A percentile compares a stretch with the other conserved stretches of the same genome.
Conservation (phyloP, 2,113 vertebrate species). For the Diphyllodes magnificus region DNA sequence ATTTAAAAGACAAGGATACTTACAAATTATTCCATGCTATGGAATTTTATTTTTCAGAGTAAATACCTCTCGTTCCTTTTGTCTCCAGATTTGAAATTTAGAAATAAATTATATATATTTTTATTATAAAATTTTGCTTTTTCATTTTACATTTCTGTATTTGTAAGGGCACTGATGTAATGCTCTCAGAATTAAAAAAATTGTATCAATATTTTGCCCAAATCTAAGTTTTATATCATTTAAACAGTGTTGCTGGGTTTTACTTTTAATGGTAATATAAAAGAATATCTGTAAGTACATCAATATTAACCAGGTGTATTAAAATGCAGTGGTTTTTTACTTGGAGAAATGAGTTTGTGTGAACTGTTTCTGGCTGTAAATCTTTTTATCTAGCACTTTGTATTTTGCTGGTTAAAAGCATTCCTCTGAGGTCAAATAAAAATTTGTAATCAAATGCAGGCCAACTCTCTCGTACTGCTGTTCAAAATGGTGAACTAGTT, state of each 20-base stretch:
- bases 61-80: neutral
- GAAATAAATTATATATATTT: neutral
- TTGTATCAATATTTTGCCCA: neutral
- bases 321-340: neutral
- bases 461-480: slow-evolving; percentile 36
- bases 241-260: neutral
- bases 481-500: slow-evolving; percentile 40
- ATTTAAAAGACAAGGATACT: neutral
- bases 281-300: neutral
- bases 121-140: neutral
- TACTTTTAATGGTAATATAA: neutral
- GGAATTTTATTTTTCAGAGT: neutral
- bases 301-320: neutral
- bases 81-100: neutral
- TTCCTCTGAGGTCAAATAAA: slow-evolving; percentile 34
- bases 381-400: neutral
- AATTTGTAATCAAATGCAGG: slow-evolving; percentile 44
- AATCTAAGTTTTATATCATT: neutral
- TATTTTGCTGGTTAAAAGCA: neutral
- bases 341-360: neutral
- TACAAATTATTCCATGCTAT: accelerated
- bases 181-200: neutral
- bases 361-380: neutral
- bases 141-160: neutral
- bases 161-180: neutral